Evolutionary conservation across 2,797 vertebrate species (phyloP), one percentile per base, ranked within the genome.

Genomic region (Acridotheres tristis): DNA sequence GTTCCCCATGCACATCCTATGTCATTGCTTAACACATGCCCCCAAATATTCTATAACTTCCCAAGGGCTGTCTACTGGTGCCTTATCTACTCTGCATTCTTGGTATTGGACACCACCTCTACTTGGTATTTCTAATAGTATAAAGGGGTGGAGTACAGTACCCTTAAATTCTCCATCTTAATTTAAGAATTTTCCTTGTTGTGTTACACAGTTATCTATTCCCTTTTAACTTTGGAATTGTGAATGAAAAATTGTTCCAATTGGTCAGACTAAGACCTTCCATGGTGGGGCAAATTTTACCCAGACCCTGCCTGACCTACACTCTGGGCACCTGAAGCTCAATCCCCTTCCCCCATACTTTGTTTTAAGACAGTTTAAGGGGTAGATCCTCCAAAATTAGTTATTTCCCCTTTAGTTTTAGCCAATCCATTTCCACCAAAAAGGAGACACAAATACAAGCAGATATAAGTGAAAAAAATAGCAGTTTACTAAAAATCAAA

Each of bases 211-310:
- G 22, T 36, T 30, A 27, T 53, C 12, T 32, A 61, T 32, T 74
- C 15, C 42, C 15, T 54, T 68, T 54, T 17, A 68, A 2, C 13
- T 10, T 14, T 32, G 30, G 8, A 74, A 68, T 8, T 59, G 12
- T 11, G 61, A 34, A 67, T 40, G 34, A 45, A 48, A 4, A 74
- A 54, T 42, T 42, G 14, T 58, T 65, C 8, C 38, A 38, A 17
- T 40, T 0, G 0, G 21, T 71, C n/a, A 47, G 20, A 51, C 11
- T 40, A 40, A 34, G n/a, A 58, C 6, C 21, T 47, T 47, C 17
- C 29, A 71, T 5, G 15, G 10, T 7, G 26, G 10, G 29, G 38
- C 6, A 77, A 45, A 58, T 83, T 63, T 83, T 45, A 26, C 12
- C 12, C 19, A 50, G 36, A 55, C 19, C 16, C 10, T 47, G 17